Conservation (phyloP, 2,113 vertebrate genomes). For the Gymnarchus niloticus region DNA sequence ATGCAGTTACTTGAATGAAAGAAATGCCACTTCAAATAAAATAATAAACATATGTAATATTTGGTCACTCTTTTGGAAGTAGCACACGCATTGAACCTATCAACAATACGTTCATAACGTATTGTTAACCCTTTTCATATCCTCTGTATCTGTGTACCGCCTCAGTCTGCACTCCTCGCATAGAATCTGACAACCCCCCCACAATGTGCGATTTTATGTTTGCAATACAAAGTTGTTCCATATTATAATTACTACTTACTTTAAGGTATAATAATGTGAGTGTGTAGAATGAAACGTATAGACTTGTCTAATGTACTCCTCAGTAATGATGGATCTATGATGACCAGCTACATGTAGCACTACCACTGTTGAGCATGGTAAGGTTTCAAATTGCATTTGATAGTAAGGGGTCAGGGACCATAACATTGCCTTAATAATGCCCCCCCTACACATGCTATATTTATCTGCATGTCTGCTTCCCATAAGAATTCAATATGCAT, state of each 20-base stretch:
- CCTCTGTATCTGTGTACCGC: neutral
- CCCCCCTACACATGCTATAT: neutral
- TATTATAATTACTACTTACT: neutral
- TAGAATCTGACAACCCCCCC: neutral
- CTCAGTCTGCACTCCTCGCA: neutral
- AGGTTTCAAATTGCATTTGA: conserved; percentile 16
- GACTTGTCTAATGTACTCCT: neutral
- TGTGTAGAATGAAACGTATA: neutral
- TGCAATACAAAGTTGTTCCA: neutral
- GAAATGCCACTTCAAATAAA: neutral
- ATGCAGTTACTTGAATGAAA: neutral
- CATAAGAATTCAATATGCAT: conserved; percentile 12
- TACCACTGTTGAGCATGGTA: neutral
- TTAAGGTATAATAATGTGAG: neutral
- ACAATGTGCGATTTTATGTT: neutral
- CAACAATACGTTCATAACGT: neutral
- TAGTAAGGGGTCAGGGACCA: conserved; percentile 13
- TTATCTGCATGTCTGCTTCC: conserved; percentile 1
- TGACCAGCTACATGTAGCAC: neutral
- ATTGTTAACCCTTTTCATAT: neutral
- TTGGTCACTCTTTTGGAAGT: neutral
- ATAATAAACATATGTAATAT: neutral
- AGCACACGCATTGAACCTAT: neutral
- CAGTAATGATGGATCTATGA: neutral
- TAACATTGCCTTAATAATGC: neutral